phyloP scores from a whole-genome alignment of 2,888 invertebrate species.

The Noctua fimbriata region DNA sequence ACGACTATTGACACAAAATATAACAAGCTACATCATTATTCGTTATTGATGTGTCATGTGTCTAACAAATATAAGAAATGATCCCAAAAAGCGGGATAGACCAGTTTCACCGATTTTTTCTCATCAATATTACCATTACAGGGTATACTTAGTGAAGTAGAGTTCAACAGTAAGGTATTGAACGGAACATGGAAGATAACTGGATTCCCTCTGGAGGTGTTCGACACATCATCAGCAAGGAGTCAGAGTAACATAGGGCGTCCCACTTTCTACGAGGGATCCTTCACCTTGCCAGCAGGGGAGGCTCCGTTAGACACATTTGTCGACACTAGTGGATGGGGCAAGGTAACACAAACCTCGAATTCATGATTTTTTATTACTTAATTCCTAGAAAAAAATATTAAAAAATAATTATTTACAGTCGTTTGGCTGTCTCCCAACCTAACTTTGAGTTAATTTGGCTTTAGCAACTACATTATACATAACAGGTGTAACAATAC shows the following conservation, averaged over 20 bases:
- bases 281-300: slow-evolving; percentile 81
- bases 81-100: neutral
- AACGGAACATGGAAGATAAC: slow-evolving; percentile 92
- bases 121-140: slow-evolving; percentile 70
- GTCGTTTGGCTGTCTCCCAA: neutral
- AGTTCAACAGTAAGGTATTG: slow-evolving; percentile 86
- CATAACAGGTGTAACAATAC: no score
- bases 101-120: neutral
- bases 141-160: slow-evolving; percentile 91
- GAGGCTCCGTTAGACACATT: slow-evolving; percentile 93
- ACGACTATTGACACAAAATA: neutral
- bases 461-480: neutral
- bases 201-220: slow-evolving; percentile 88
- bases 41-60: neutral
- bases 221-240: slow-evolving; percentile 61
- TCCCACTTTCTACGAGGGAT: slow-evolving; percentile 90
- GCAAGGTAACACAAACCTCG: slow-evolving; percentile 88
- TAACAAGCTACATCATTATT: neutral
- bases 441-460: neutral
- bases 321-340: slow-evolving; percentile 95
- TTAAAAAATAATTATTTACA: neutral
- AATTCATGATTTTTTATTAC: neutral
- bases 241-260: slow-evolving; percentile 69
- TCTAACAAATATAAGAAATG: neutral
- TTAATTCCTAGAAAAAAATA: neutral